Percentiles rank a stretch among this genome's conserved stretches.
Conservation (phyloP, 2,113 vertebrate genomes). For the Syrmaticus mikado region DNA sequence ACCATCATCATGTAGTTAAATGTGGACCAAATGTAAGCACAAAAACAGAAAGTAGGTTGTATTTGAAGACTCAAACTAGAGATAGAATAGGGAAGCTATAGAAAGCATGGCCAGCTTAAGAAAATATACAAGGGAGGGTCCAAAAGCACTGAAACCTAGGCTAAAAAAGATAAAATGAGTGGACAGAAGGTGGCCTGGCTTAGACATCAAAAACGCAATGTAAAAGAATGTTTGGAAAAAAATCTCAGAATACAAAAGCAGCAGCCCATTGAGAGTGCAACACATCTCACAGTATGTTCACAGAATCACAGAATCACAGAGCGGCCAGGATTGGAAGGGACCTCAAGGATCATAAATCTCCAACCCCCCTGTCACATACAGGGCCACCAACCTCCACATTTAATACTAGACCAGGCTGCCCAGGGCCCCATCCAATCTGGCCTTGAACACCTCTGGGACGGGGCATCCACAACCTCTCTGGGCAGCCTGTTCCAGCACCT, state of each 20-base stretch:
- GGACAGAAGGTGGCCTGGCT: background rate
- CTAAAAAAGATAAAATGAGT: background rate
- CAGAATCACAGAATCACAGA: too few species aligned
- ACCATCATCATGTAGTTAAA: background rate
- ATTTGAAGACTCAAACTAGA: background rate
- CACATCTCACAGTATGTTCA: background rate
- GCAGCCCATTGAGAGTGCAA: background rate
- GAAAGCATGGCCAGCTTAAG: background rate
- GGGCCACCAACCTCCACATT: too few species aligned
- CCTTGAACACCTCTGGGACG: too few species aligned
- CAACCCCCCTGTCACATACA: too few species aligned
- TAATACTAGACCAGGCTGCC: too few species aligned
- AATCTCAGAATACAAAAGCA: background rate
- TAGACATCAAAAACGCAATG: background rate
- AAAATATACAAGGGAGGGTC: rapidly evolving
- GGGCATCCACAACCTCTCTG: too few species aligned
- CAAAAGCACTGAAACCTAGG: background rate
- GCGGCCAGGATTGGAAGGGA: too few species aligned
- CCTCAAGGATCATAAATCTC: too few species aligned
- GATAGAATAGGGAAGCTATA: background rate
- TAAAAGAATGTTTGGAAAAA: background rate
- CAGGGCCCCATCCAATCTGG: too few species aligned
- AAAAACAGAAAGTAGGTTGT: background rate
- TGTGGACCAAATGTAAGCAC: background rate
- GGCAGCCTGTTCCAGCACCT: too few species aligned